Evolutionary conservation across 2,797 vertebrate genomes (phyloP).

Genomic region (Hirundo rustica): DNA sequence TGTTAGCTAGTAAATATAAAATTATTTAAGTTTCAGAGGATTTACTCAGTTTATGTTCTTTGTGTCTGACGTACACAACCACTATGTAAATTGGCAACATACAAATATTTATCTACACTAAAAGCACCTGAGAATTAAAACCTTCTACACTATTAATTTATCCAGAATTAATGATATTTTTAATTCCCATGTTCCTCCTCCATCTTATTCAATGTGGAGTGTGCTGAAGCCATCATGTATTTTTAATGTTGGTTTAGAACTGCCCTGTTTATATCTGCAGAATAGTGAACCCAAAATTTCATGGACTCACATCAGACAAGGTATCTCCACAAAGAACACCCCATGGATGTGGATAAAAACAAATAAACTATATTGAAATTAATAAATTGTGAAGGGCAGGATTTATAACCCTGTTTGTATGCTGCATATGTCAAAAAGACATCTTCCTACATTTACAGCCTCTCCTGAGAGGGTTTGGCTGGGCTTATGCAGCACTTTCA

Average conservation of each 20-base stretch:
- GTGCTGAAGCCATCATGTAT: fast-evolving
- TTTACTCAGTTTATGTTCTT: neutral
- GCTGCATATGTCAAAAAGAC: neutral
- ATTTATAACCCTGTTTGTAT: neutral
- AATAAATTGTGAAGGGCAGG: neutral
- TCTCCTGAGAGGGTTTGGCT: neutral
- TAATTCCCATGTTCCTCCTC: neutral
- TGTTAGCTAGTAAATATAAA: neutral
- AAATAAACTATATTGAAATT: neutral
- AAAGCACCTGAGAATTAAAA: neutral
- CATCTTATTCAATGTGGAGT: neutral
- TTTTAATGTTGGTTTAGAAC: neutral
- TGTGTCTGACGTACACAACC: neutral
- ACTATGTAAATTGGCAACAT: neutral
- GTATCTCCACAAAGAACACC: neutral
- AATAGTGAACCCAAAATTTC: neutral
- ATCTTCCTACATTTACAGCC: neutral
- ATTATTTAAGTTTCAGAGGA: neutral
- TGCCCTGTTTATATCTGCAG: neutral
- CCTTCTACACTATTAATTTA: neutral
- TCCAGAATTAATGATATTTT: neutral
- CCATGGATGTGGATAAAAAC: neutral
- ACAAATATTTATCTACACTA: neutral
- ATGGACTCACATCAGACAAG: neutral
- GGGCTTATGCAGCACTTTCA: neutral